phyloP scores from a whole-genome alignment of 1,140 invertebrate genomes.

The Cepaea nemoralis region DNA sequence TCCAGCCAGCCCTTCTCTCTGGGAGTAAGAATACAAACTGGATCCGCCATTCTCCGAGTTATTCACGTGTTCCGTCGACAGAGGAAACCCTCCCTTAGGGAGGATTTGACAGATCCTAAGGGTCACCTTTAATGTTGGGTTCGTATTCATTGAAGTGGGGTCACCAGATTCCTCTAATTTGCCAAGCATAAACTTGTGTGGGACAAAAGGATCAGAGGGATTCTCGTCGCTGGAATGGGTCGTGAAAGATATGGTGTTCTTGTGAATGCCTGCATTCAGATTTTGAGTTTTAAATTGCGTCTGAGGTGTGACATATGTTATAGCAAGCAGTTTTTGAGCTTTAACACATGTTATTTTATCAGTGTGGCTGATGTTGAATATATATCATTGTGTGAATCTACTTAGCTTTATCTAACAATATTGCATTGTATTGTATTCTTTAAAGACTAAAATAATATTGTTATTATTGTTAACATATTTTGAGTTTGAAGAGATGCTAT shows the following conservation, averaged over 20 bases:
- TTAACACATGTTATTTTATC: too few species aligned
- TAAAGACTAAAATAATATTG: too few species aligned
- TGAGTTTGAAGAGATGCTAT: too few species aligned
- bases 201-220: not conserved
- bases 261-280: not conserved
- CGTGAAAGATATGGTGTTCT: not conserved
- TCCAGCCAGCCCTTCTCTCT: not conserved
- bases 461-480: too few species aligned
- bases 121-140: slow-evolving; percentile 17
- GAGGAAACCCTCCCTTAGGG: not conserved
- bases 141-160: slow-evolving; percentile 15
- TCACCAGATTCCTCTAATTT: slow-evolving; percentile 15
- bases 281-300: too few species aligned
- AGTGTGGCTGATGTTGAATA: too few species aligned
- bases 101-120: slow-evolving; percentile 1
- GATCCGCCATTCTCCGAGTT: not conserved
- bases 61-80: not conserved
- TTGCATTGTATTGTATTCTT: too few species aligned
- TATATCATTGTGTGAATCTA: too few species aligned
- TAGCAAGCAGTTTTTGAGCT: too few species aligned
- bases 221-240: not conserved
- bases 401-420: too few species aligned
- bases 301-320: too few species aligned
- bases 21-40: slow-evolving; percentile 24
- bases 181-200: not conserved